Percentiles rank a stretch among this genome's conserved stretches.
These are phyloP conservation scores for Folsomia candida DNA, from an alignment of 2,888 invertebrate species.

Conservation along the genomic window DNA sequence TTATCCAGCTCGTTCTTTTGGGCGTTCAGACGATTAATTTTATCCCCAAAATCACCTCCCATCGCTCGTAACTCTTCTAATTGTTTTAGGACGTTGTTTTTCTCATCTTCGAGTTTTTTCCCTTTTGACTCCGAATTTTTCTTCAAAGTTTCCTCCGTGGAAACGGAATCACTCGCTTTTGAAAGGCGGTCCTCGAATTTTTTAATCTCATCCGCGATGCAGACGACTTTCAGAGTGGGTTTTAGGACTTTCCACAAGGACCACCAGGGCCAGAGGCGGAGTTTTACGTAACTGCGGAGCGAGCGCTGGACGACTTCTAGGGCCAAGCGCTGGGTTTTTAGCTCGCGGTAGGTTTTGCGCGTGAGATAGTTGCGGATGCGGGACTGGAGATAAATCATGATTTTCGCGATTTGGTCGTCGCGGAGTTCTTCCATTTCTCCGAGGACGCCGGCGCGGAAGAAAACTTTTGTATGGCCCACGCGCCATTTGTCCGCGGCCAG, in stretches of 20 bases:
- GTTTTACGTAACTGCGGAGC: slow-evolving; percentile 37
- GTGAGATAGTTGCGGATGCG: slow-evolving; percentile 34
- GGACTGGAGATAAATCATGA: slow-evolving; percentile 55
- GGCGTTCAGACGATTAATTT: slow-evolving; percentile 26
- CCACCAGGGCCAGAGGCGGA: slow-evolving; percentile 46
- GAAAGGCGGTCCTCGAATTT: slow-evolving; percentile 32
- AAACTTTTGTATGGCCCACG: slow-evolving; percentile 98
- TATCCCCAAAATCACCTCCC: slow-evolving; percentile 32
- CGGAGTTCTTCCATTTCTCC: slow-evolving; percentile 60
- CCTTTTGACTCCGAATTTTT: slow-evolving; percentile 18
- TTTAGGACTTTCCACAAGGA: slow-evolving; percentile 42
- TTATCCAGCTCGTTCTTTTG: slow-evolving; percentile 31
- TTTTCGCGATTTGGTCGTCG: slow-evolving; percentile 58
- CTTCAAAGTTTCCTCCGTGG: slow-evolving; percentile 21
- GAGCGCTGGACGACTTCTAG: slow-evolving; percentile 39
- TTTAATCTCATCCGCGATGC: slow-evolving; percentile 45
- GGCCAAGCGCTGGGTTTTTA: slow-evolving; percentile 67
- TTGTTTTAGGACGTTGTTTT: slow-evolving; percentile 24
- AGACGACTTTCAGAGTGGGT: slow-evolving; percentile 41
- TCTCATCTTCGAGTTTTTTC: slow-evolving; percentile 28
- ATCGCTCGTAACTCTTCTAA: slow-evolving; percentile 29
- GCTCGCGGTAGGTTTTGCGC: slow-evolving; percentile 36
- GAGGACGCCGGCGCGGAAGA: slow-evolving; percentile 55
- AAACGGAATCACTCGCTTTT: slow-evolving; percentile 20
- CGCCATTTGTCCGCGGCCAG: slow-evolving; percentile 93